Conservation (phyloP, 2,888 invertebrate genomes). For the Electrophaes corylata region DNA sequence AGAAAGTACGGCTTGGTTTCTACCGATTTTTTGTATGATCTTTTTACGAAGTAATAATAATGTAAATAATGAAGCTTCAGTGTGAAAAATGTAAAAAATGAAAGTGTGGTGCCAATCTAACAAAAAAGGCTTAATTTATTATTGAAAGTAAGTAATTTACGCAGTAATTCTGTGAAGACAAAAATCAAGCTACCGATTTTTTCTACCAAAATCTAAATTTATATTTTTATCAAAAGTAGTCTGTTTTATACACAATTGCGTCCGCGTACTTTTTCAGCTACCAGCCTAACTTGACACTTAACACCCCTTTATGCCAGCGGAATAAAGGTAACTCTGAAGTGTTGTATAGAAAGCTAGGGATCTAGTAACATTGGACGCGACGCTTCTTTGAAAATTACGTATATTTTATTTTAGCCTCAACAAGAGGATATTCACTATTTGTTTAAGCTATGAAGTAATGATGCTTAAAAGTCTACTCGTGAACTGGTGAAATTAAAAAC, state of each 20-base stretch:
- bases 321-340: constrained; percentile 25
- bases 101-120: too few relatives aligned
- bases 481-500: constrained; percentile 7
- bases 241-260: constrained; percentile 13
- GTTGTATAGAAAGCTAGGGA: constrained; percentile 46
- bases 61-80: too few relatives aligned
- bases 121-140: too few relatives aligned
- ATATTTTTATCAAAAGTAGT: background rate
- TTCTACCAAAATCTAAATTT: too few relatives aligned
- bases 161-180: too few relatives aligned
- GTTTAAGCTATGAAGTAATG: constrained; percentile 43
- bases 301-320: constrained; percentile 41
- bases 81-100: too few relatives aligned
- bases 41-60: too few relatives aligned
- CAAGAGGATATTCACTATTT: constrained; percentile 51
- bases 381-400: constrained; percentile 58
- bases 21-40: too few relatives aligned
- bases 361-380: constrained; percentile 41
- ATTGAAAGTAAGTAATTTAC: too few relatives aligned
- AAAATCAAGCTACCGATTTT: too few relatives aligned
- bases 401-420: constrained; percentile 56
- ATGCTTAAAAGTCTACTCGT: constrained; percentile 23
- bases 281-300: constrained; percentile 50
- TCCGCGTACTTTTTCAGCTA: constrained; percentile 28
- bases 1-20: too few relatives aligned